Evolutionary conservation across 2,888 invertebrate genomes (phyloP).

Genomic region (Hypena proboscidalis): DNA sequence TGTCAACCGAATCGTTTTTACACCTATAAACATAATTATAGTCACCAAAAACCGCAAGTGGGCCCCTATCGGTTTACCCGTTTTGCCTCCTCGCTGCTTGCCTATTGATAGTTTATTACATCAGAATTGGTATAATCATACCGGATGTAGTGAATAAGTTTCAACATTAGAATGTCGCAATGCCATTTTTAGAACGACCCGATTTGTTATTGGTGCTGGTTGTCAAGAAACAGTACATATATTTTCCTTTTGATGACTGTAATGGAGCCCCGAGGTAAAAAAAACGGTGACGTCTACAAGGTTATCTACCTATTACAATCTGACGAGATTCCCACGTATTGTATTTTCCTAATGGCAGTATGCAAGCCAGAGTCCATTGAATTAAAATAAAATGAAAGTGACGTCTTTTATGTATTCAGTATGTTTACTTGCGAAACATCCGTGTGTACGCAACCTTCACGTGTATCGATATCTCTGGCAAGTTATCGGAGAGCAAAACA

Average conservation of each 20-base stretch:
- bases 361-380: conserved; percentile 24
- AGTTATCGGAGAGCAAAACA: conserved; percentile 26
- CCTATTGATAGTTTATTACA: conserved; percentile 65
- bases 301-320: conserved; percentile 2
- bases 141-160: conserved; percentile 68
- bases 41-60: conserved; percentile 44
- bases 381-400: conserved; percentile 52
- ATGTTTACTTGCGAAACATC: conserved; percentile 58
- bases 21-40: conserved; percentile 18
- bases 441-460: conserved; percentile 47
- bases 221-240: no score
- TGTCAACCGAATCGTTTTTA: conserved; percentile 18
- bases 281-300: conserved; percentile 6
- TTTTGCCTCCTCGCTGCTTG: conserved; percentile 37
- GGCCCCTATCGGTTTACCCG: conserved; percentile 43
- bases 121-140: conserved; percentile 65
- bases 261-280: no score
- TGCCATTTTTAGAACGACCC: conserved; percentile 48
- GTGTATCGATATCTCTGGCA: conserved; percentile 21
- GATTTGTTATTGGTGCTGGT: no score
- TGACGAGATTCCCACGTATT: conserved; percentile 31
- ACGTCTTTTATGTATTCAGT: conserved; percentile 50
- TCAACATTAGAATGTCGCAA: conserved; percentile 65
- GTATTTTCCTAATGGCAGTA: conserved; percentile 21
- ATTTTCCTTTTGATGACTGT: no score